Evolutionary conservation across 2,797 vertebrate species (phyloP), one percentile per base, ranked within the genome.

Genomic region (Octomys mimax): DNA sequence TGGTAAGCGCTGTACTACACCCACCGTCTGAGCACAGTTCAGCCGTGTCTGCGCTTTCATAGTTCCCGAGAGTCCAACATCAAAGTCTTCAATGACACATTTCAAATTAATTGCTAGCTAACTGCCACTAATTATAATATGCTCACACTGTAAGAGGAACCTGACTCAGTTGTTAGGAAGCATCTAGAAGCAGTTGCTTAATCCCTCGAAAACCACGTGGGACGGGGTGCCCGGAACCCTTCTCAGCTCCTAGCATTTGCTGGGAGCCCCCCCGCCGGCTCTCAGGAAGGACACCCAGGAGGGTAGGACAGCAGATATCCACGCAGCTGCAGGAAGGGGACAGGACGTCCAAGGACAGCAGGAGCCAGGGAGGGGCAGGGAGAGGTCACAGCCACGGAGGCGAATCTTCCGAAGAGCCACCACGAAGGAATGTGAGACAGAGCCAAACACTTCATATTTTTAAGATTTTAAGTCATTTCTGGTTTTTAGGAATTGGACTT

Each of bases 51-150:
- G 24, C 39, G 75, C 54, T 84, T 91, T 49, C 33, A n/a, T 39
- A 77, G 5, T 62, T 94, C 33, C 85, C 57, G 85, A 94, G 59
- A 6, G 31, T n/a, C 22, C 31, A 59, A 18, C 21, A 94, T 28
- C 62, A 33, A 57, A 92, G 21, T 95, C 79, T 84, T 90, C 31
- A 81, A 66, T 59, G 54, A 85, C 52, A 71, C 93, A 82, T 42
- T 81, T 77, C 18, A 82, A 87, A 68, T 39, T 75, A 89, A 89
- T 83, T 81, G 36, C 95, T 82, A 52, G 86, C 59, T 68, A 85
- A 84, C 49, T 12, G 3, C 36, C 57, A 87, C 33, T 52, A 39
- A 71, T 11, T 39, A 2, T 21, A 66, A 66, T 62, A 59, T 18
- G 81, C 10, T 5, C 57, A 84, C 73, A 66, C 5, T 33, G 6